Evolutionary conservation across 2,113 vertebrate species (phyloP), one percentile per base, ranked within the genome.

Genomic region (Chunga burmeisteri): DNA sequence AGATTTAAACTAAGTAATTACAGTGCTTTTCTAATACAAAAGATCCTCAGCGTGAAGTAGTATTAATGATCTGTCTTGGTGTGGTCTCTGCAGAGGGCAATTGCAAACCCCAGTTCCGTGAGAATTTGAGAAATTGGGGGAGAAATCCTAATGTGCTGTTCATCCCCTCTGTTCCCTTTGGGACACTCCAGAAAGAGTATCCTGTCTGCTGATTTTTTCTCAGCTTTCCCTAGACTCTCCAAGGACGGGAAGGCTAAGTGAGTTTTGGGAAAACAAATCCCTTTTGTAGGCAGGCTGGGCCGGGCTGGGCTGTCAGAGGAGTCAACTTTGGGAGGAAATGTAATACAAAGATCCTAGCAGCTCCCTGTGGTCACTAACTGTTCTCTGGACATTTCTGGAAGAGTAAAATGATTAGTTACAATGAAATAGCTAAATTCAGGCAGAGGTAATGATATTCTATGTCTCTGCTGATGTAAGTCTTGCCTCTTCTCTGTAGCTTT

Each of bases 61-160:
- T 95, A 96, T 96, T 96, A 97, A 97, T 96, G 97, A 91, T 91
- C 94, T 94, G 73, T 65, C 90, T 96, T 83, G 88, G 88, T 25
- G 12, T 1, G 22, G 63, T 68, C 86, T 97, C 96, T 94, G 71
- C 93, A 86, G 92, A 96, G 94, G 93, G 93, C 32, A 25, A 86
- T 90, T 95, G 81, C 86, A 95, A 94, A 65, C 88, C 71, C 80
- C 59, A 42, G 90, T 73, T 95, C 95, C 13, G 40, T 93, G 92
- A 96, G 85, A 94, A 92, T 77, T 81, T 86, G 91, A 95, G 96
- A 78, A 73, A 94, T 17, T 55, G 85, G 94, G 93, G 86, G 74
- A 94, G 94, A 94, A 93, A 91, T 90, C 85, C 44, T 96, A 88
- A 96, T 95, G 86, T 90, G 40, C 74, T 84, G 25, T 93, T 97